These are phyloP conservation scores for Gambusia holbrooki DNA, from an alignment of 2,113 vertebrate species.

Conservation along the genomic window DNA sequence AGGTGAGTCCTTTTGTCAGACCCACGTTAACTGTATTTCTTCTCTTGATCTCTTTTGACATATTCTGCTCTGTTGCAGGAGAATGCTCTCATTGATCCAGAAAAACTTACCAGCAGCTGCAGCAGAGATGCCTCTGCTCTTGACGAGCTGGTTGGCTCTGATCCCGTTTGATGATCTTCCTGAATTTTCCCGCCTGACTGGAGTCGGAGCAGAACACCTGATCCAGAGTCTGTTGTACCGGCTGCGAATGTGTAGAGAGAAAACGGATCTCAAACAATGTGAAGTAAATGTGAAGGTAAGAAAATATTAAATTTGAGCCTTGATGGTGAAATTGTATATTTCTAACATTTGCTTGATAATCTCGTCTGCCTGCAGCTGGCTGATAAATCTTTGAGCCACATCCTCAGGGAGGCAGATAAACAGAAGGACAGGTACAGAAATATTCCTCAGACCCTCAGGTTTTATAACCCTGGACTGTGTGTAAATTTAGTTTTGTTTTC, in stretches of 20 bases:
- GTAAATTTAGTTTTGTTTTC: background rate
- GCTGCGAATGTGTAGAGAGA: conserved; percentile 22
- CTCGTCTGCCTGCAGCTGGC: conserved; percentile 41
- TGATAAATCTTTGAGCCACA: conserved; percentile 29
- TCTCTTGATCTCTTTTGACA: accelerated
- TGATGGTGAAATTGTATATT: background rate
- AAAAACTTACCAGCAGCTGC: background rate
- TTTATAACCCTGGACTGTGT: accelerated
- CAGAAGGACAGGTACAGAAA: conserved; percentile 62
- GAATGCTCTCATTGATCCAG: conserved; percentile 52
- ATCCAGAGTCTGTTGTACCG: conserved; percentile 74
- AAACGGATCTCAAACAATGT: accelerated
- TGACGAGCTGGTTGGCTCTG: conserved; percentile 70
- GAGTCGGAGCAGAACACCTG: conserved; percentile 48
- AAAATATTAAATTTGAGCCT: too few species aligned
- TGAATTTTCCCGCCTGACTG: conserved; percentile 30
- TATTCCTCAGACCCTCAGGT: background rate
- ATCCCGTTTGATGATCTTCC: conserved; percentile 65
- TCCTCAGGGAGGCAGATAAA: conserved; percentile 51
- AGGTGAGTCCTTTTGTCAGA: conserved; percentile 33
- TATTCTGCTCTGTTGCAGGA: conserved; percentile 43
- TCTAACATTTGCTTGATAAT: background rate
- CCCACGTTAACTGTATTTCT: background rate
- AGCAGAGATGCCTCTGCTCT: conserved; percentile 61
- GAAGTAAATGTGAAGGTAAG: conserved; percentile 53